A percentile compares a stretch with the other conserved stretches of the same genome.
These are phyloP conservation scores for Chymomyza fuscimana DNA, from an alignment of 2,888 invertebrate species.

Conservation along the genomic window DNA sequence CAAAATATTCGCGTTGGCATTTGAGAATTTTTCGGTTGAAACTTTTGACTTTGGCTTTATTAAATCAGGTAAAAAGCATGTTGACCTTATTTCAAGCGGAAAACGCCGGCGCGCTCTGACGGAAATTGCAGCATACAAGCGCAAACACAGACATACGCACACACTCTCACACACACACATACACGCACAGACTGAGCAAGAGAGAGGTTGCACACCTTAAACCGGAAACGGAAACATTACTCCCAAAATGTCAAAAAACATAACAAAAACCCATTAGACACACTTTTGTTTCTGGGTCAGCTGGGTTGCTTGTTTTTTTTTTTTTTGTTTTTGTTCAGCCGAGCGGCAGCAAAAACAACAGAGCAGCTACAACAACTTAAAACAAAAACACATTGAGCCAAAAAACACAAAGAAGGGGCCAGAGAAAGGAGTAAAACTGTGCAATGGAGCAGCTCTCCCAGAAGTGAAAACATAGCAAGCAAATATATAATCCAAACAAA, in stretches of 20 bases:
- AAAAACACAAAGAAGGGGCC: constrained; percentile 9
- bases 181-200: constrained; percentile 2
- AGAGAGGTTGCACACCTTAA: constrained; percentile 60
- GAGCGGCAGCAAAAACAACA: constrained; percentile 1
- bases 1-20: constrained; percentile 16
- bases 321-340: background rate
- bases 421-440: constrained; percentile 17
- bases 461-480: constrained; percentile 52
- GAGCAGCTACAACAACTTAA: constrained; percentile 34
- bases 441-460: constrained; percentile 42
- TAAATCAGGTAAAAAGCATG: constrained; percentile 61
- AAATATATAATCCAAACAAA: constrained; percentile 27
- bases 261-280: constrained; percentile 73
- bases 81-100: constrained; percentile 58
- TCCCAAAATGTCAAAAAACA: constrained; percentile 74
- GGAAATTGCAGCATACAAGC: constrained; percentile 67
- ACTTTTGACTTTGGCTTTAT: constrained; percentile 49
- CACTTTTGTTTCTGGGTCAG: constrained; percentile 71
- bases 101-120: constrained; percentile 22
- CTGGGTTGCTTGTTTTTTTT: background rate
- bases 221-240: constrained; percentile 74
- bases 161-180: constrained; percentile 7
- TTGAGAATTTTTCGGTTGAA: constrained; percentile 26
- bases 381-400: constrained; percentile 12
- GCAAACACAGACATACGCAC: constrained; percentile 2